Evolutionary conservation across 2,888 invertebrate genomes (phyloP).

Genomic region (Tenthredo livida): DNA sequence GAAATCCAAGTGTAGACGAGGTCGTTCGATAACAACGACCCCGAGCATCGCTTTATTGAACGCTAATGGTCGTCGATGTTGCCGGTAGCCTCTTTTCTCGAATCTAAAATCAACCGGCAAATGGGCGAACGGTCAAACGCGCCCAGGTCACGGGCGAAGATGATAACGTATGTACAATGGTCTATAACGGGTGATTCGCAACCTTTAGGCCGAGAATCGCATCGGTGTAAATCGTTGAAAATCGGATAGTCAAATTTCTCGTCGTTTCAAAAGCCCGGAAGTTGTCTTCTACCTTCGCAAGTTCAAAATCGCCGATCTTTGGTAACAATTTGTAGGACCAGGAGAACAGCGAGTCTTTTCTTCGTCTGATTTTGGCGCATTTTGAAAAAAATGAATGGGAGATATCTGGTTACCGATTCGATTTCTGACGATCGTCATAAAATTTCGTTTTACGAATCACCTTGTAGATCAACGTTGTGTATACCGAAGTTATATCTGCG

Average conservation of each 20-base stretch:
- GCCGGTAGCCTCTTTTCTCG: constrained; percentile 18
- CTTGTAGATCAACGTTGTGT: constrained; percentile 34
- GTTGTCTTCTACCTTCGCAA: neutral
- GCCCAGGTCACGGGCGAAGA: constrained; percentile 29
- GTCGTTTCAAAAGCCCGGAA: neutral
- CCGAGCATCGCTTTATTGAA: constrained; percentile 43
- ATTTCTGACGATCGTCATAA: neutral
- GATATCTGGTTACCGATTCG: neutral
- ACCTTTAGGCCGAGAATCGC: neutral
- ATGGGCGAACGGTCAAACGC: constrained; percentile 32
- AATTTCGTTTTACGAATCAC: constrained; percentile 21
- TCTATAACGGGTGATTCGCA: constrained; percentile 22
- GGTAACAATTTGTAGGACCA: neutral
- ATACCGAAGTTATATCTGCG: constrained; percentile 34
- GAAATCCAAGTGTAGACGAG: neutral
- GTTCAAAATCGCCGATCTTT: neutral
- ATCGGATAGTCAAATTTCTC: neutral
- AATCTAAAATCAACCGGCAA: constrained; percentile 41
- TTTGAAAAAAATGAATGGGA: neutral
- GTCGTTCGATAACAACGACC: constrained; percentile 27
- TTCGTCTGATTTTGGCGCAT: neutral
- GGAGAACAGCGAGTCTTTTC: neutral
- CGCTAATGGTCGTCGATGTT: constrained; percentile 45
- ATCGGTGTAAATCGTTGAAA: neutral
- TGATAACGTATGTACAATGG: constrained; percentile 13